Base-by-base conservation (phyloP, 1,140 invertebrate species). In the Microplitis demolitor region DNA sequence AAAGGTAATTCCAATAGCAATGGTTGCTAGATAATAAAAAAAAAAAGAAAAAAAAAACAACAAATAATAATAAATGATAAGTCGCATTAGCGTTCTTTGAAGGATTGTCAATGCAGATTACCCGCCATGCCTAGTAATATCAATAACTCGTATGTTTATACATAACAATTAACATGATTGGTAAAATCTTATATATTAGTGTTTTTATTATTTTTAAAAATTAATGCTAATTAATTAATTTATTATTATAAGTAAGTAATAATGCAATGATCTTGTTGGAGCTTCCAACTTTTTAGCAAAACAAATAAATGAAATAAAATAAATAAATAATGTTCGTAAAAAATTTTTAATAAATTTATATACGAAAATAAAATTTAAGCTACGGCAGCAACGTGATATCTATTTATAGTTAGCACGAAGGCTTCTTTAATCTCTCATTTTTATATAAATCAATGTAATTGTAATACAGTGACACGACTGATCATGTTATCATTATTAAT, bases 1-100 rank as follows among this genome's bases (percentile, higher is more conserved):
- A 92, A 92, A 86, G 90, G 91, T 77, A 90, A 89, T 78, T 79
- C 82, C 33, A 85, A 78, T 79, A 87, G 81, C 76, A 87, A 87
- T 69, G 86, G 86, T 80, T 87, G 85, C 84, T 87, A 87, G 78
- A 77, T 74, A 72, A 79, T 34, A 83, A 78, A 24, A 74, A 67
- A 67, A 72, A 24, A 11, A 60, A 53, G 16, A 66, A 11, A 37
- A 50, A 62, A 73, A 62, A 24, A 24, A 24, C 24, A 24, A 24
- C 24, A 24, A 24, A 24, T 24, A 24, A 62, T 66, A 61, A 62
- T 62, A 71, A 53, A 63, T 45, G 71, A 60, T 31, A 71, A 74
- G 72, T 78, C 68, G 77, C 77, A 70, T 74, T 72, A 78, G 77
- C 78, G 77, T 79, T 79, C 37, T 79, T 78, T 78, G 75, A 74